Conservation (phyloP, 2,113 vertebrate species). For the Oreotrochilus melanogaster region DNA sequence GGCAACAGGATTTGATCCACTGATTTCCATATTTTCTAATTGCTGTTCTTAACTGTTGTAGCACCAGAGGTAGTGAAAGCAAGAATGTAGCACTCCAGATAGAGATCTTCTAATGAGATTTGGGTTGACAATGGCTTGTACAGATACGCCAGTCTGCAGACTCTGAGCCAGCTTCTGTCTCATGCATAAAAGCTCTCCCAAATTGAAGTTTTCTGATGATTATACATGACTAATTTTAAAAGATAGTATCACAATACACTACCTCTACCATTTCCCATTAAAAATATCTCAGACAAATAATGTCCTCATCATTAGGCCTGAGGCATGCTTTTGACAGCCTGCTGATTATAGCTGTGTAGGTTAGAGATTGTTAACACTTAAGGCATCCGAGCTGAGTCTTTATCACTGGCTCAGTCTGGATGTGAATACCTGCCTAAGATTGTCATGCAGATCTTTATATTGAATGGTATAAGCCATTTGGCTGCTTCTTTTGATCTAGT, state of each 20-base stretch:
- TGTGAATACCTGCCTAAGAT: not conserved
- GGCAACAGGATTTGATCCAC: not conserved
- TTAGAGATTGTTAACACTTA: not conserved
- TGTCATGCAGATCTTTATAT: not conserved
- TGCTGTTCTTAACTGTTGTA: not conserved
- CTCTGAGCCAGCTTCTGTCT: not conserved
- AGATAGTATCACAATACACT: conserved; percentile 9
- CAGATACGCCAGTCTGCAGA: not conserved
- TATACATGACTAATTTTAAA: conserved; percentile 42
- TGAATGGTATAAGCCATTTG: not conserved
- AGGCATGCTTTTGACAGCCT: not conserved
- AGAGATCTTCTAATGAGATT: not conserved
- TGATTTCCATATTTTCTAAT: not conserved
- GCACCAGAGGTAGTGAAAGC: not conserved
- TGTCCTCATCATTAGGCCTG: not conserved
- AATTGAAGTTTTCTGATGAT: not conserved
- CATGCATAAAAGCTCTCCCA: not conserved
- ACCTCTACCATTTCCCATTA: conserved; percentile 12
- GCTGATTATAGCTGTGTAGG: not conserved
- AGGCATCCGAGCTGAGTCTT: not conserved
- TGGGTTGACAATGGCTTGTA: not conserved
- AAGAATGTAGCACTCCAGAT: not conserved
- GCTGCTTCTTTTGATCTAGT: not conserved
- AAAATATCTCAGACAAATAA: conserved; percentile 29
- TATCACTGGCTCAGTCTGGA: not conserved